phyloP scores from a whole-genome alignment of 2,797 vertebrate genomes.

The Adelosebastes latens region DNA sequence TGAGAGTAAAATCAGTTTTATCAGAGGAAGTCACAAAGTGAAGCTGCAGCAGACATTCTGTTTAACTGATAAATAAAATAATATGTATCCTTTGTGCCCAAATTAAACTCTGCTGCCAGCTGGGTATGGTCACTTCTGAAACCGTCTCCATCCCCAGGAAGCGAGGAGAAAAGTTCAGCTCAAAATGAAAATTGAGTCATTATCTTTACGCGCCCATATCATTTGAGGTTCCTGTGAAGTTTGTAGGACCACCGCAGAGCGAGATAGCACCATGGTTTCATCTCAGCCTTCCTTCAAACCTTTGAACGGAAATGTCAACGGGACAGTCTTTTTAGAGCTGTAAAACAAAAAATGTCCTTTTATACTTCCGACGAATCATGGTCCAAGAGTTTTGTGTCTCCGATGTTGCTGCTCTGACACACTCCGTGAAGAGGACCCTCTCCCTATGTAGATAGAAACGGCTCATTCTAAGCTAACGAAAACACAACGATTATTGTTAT shows the following conservation, averaged over 20 bases:
- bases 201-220: neutral
- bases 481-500: too few relatives aligned
- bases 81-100: neutral
- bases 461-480: too few relatives aligned
- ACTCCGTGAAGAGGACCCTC: neutral
- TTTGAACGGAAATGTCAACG: neutral
- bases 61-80: neutral
- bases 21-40: conserved; percentile 12
- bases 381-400: neutral
- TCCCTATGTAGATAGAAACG: too few relatives aligned
- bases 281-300: neutral
- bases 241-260: neutral
- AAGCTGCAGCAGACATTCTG: conserved; percentile 11
- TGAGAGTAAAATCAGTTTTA: conserved; percentile 19
- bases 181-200: conserved; percentile 3
- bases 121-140: neutral
- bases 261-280: neutral
- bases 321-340: neutral
- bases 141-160: neutral
- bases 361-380: neutral
- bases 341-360: neutral
- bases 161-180: conserved; percentile 1
- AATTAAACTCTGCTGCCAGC: conserved; percentile 15
- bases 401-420: neutral
- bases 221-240: neutral